Evolutionary conservation across 1,140 invertebrate species (phyloP).

Genomic region (Rhagoletis zephyria): DNA sequence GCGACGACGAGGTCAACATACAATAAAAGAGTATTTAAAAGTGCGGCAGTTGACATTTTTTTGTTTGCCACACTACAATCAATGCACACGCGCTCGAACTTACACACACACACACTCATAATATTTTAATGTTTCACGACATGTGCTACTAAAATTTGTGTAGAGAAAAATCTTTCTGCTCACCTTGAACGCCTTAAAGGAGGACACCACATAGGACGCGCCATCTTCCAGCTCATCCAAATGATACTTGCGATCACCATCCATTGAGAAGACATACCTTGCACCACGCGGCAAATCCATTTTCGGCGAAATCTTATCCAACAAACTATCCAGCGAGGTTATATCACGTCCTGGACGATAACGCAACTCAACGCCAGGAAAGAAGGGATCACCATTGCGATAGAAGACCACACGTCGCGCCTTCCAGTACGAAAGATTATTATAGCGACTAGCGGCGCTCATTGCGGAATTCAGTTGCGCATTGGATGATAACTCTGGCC

Average conservation of each 20-base stretch:
- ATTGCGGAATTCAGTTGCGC: constrained; percentile 58
- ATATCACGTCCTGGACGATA: constrained; percentile 91
- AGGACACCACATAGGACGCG: constrained; percentile 91
- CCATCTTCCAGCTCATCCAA: constrained; percentile 91
- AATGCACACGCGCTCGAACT: background rate
- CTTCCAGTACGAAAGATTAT: constrained; percentile 88
- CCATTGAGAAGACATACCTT: constrained; percentile 91
- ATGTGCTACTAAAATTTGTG: background rate
- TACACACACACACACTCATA: background rate
- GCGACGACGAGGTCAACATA: constrained; percentile 24
- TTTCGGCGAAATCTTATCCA: constrained; percentile 87
- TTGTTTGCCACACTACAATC: too few species aligned
- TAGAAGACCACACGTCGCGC: constrained; percentile 90
- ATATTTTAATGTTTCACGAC: background rate
- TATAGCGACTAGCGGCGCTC: constrained; percentile 78
- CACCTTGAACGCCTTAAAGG: constrained; percentile 93
- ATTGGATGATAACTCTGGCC: constrained; percentile 67
- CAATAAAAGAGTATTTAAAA: background rate
- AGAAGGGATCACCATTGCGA: constrained; percentile 93
- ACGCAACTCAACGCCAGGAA: constrained; percentile 89
- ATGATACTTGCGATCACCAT: constrained; percentile 86
- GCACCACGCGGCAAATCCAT: constrained; percentile 88
- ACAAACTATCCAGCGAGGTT: constrained; percentile 86
- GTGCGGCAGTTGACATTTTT: too few species aligned
- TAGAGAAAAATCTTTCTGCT: constrained; percentile 63